Base-by-base conservation (phyloP, 2,888 invertebrate species). In the Mesorhabditis spiculigera region DNA sequence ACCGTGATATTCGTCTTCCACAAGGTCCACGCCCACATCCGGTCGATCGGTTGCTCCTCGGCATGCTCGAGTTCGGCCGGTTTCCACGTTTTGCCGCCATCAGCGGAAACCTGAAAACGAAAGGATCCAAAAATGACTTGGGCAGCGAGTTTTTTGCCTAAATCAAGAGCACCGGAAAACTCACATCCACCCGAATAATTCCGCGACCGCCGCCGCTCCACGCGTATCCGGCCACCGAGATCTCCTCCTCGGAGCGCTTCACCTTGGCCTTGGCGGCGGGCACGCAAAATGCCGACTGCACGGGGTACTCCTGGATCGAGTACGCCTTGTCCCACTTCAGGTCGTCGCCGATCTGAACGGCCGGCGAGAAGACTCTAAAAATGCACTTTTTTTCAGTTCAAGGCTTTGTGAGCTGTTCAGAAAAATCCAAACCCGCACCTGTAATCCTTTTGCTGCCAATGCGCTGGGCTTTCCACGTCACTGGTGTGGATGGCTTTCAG, bases 391-490 rank as follows among this genome's bases (percentile, higher is more conserved):
- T 66, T 8, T 41, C 45, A 4, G 8, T 4, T 10, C 13, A 68
- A 63, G 4, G 4, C 13, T 13, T 63, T 6, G 5, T 45, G 43
- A 45, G 41, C 5, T 13, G 2, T 65, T 62, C 10, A 41, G 10
- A 5, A 16, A 66, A 58, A 45, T 13, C n/a, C 6, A 5, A 43
- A n/a, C 10, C 62, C 68, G 45, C 58, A 81, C 87, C 96, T 94
- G 87, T 98, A 98, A 88, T 98, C 97, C 71, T 92, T 92, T 86
- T 92, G 92, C 87, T 98, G 98, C 94, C 95, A 98, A 87, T 95
- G 95, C 0, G 93, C 93, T 6, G 90, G 87, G 78, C 94, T 94
- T 87, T 98, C 97, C 13, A 91, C 89, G 62, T 91, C 89, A 0
- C 93, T 92, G 3, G 94, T 88, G 3, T 90, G 89, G 80, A 97